Evolutionary conservation across 2,797 vertebrate genomes (phyloP), one percentile per base, ranked within the genome.

Genomic region (Thunnus albacares): DNA sequence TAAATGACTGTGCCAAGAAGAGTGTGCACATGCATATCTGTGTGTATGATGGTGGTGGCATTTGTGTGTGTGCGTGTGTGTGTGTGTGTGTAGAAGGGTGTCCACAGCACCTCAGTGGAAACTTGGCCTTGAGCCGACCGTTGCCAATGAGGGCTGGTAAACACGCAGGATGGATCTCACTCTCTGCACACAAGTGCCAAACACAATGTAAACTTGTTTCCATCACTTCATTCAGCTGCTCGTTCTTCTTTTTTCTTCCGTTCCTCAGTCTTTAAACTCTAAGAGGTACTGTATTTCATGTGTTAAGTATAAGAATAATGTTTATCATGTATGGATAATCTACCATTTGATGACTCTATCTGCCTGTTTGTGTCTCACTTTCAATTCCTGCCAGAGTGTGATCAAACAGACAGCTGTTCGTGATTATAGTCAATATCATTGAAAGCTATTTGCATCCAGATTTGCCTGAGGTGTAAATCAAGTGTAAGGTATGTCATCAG

Each of bases 121-220:
- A 94, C 84, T 90, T 94, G 91, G 90, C 90, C 26, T 5, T 0
- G 12, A 78, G 80, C 88, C 93, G 58, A 78, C 65, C 20, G 33
- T 71, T 91, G 85, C 91, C 91, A 83, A 83, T 90, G 80, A 89
- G 82, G 87, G 88, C 90, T 81, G 77, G 87, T 92, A 92, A 93
- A 92, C 88, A 89, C 53, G 8, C 84, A 68, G 89, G 61, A 83
- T 87, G 79, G 88, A 89, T 90, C 84, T 87, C 74, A 70, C 83
- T 90, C 85, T 81, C 75, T 75, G 80, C 89, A 90, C 87, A 84
- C 77, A 77, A 87, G 84, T 90, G 88, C 81, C 90, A 90, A 89
- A 92, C 88, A 81, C 80, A 87, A 88, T 87, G 86, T 90, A 86
- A 90, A 92, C 92, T 64, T 83, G 75, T 86, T 90, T 92, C 83